Base-by-base conservation (phyloP, 2,113 vertebrate species). In the Donacobius atricapilla region DNA sequence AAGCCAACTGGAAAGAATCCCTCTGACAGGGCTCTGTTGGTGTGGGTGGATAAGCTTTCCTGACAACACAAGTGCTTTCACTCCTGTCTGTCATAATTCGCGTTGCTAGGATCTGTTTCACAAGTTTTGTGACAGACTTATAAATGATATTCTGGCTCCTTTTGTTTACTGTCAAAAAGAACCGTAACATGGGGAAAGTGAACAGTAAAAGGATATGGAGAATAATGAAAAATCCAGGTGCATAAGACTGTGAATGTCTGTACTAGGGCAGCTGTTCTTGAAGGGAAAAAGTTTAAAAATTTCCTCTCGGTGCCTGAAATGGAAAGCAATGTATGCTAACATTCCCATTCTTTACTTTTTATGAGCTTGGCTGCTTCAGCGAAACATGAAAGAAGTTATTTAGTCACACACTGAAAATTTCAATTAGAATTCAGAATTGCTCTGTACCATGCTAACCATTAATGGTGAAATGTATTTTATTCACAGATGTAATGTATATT, bases 1-100 rank as follows among this genome's bases (percentile, higher is more conserved):
- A 92, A 94, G 79, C 92, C 96, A 95, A 68, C 79, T 95, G 96
- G 92, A 96, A 96, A 96, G 68, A 94, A 96, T 93, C 31, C 60
- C 48, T 83, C 61, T 83, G 89, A 92, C 82, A 88, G 89, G 71
- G 71, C 75, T 86, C 94, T 37, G 35, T 80, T 92, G 82, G 75
- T 17, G 70, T 91, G 94, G 79, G 88, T 51, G 92, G 87, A 92
- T 95, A 95, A 93, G 87, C 82, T 93, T 90, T 91, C 63, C 90
- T 88, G 66, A 94, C 89, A 90, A 47, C 78, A 73, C 3, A 2
- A n/a, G 54, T 45, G 66, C 78, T 91, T 93, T 83, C n/a, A 2
- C 33, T 97, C 51, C 47, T 88, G 75, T 68, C 89, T 93, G 35
- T 93, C 87, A 90, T 93, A 73, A 81, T 91, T 83, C 81, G 63